Conservation (phyloP, 2,797 vertebrate genomes). For the Ctenopoma kingsleyae region DNA sequence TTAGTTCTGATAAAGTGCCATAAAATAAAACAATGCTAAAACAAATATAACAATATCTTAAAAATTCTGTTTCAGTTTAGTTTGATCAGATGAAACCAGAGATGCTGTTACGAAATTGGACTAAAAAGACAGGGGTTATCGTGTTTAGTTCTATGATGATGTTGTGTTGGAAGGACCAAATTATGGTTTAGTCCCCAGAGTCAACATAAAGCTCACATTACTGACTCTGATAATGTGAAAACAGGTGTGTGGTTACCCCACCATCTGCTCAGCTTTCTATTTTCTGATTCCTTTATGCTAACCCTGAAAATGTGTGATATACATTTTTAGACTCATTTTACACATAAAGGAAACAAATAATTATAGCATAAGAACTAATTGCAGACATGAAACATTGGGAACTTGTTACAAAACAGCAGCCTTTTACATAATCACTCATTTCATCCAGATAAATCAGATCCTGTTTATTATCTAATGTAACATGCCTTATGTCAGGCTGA, state of each 20-base stretch:
- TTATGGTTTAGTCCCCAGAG: conserved; percentile 13
- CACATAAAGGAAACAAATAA: background rate
- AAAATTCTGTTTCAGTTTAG: background rate
- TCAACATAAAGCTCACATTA: conserved; percentile 26
- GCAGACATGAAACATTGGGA: background rate
- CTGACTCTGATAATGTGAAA: conserved; percentile 19
- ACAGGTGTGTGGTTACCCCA: conserved; percentile 21
- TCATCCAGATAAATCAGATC: too few species aligned
- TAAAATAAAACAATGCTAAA: background rate
- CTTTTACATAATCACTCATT: too few species aligned
- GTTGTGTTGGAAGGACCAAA: background rate
- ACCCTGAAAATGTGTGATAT: background rate
- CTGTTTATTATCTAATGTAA: background rate
- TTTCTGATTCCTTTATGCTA: background rate
- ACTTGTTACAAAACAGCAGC: background rate
- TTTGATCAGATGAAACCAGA: conserved; percentile 18
- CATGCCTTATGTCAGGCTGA: background rate
- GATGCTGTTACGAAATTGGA: background rate
- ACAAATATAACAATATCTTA: background rate
- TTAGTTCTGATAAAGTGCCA: background rate
- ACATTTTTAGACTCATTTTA: background rate
- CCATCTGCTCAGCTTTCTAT: conserved; percentile 32
- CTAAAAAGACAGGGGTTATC: conserved; percentile 7
- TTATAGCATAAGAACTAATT: background rate
- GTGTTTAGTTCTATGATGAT: conserved; percentile 26